Percentiles rank a stretch among this genome's conserved stretches.
These are phyloP conservation scores for Darevskia nairensis DNA, from an alignment of 2,797 vertebrate species.

Conservation along the genomic window DNA sequence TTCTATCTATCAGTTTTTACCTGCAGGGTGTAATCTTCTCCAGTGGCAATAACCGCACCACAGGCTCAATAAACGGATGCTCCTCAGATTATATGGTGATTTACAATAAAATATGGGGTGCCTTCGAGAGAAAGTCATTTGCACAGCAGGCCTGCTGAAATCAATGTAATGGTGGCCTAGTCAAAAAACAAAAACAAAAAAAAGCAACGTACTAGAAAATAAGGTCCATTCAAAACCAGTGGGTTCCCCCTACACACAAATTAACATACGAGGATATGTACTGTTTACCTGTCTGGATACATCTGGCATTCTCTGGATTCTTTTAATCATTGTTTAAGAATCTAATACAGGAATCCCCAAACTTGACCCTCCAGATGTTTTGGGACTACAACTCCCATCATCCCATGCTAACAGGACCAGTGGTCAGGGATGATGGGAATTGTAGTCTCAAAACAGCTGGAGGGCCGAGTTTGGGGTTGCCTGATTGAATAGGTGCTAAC, in stretches of 20 bases:
- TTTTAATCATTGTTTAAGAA: background rate
- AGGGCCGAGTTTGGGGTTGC: too few relatives aligned
- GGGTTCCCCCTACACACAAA: background rate
- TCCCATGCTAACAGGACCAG: too few relatives aligned
- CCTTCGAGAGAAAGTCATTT: background rate
- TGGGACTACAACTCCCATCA: too few relatives aligned
- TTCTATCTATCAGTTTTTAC: conserved; percentile 9
- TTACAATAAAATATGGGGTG: background rate
- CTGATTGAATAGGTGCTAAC: background rate
- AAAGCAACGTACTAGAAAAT: background rate
- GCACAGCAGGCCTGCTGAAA: background rate
- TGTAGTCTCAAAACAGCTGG: too few relatives aligned
- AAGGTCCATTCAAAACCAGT: background rate
- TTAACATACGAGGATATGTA: background rate
- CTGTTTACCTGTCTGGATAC: background rate
- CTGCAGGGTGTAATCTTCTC: background rate
- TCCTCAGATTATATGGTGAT: conserved; percentile 1
- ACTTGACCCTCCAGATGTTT: too few relatives aligned
- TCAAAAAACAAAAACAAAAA: background rate
- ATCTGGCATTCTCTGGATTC: background rate
- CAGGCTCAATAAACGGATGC: conserved; percentile 3
- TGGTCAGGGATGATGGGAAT: too few relatives aligned
- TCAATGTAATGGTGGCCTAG: background rate
- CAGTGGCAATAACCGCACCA: background rate
- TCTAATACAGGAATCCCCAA: background rate